These are phyloP conservation scores for Helicoverpa assulta DNA, from an alignment of 2,888 invertebrate genomes.

Conservation along the genomic window DNA sequence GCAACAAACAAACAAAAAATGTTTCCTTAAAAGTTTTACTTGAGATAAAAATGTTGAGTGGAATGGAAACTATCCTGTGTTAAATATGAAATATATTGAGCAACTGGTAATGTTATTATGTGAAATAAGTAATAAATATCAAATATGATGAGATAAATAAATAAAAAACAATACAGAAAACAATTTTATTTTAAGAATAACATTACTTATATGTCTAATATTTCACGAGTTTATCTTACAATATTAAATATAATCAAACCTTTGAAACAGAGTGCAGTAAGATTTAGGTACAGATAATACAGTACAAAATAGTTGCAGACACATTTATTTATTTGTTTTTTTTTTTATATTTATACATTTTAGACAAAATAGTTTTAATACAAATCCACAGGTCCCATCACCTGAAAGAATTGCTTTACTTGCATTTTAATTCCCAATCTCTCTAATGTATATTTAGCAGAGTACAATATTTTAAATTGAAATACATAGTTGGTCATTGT, in stretches of 20 bases:
- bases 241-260: constrained; percentile 43
- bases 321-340: not conserved
- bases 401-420: not conserved
- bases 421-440: not conserved
- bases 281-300: constrained; percentile 23
- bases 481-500: not conserved
- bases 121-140: not conserved
- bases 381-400: not conserved
- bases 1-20: too few species aligned
- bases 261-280: constrained; percentile 39
- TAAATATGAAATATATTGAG: not conserved
- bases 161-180: constrained; percentile 37
- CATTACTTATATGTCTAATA: constrained; percentile 38
- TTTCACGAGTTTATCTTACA: constrained; percentile 51
- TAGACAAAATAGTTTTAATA: constrained; percentile 1
- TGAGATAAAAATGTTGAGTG: too few species aligned
- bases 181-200: constrained; percentile 54
- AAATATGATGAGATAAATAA: not conserved
- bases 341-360: constrained; percentile 14
- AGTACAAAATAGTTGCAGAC: constrained; percentile 33
- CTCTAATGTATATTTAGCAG: not conserved
- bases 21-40: too few species aligned
- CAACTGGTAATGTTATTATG: not conserved
- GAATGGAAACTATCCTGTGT: too few species aligned
- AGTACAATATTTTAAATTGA: not conserved